Percentiles rank a stretch among this genome's conserved stretches.
Conservation (phyloP, 2,797 vertebrate species). For the Eupleurogrammus muticus region DNA sequence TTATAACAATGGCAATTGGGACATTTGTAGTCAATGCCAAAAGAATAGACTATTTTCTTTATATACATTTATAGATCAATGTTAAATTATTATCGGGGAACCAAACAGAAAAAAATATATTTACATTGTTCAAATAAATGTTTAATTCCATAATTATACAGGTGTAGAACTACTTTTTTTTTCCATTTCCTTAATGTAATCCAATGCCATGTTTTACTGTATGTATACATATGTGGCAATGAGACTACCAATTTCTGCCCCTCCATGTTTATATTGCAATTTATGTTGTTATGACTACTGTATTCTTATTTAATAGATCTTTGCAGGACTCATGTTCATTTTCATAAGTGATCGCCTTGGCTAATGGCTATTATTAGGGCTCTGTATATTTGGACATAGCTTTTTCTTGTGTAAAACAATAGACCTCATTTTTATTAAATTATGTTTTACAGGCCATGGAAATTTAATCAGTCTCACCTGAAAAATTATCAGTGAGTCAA, state of each 20-base stretch:
- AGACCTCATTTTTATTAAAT: slow-evolving; percentile 32
- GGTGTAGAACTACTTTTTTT: background rate
- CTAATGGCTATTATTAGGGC: background rate
- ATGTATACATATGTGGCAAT: background rate
- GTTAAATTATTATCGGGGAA: fast-evolving
- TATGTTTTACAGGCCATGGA: slow-evolving; percentile 17
- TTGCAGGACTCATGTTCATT: background rate
- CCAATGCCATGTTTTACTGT: background rate
- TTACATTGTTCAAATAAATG: background rate
- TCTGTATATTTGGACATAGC: slow-evolving; percentile 19
- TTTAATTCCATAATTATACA: background rate
- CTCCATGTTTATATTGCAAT: background rate
- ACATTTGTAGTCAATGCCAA: background rate
- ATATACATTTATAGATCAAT: background rate
- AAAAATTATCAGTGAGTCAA: slow-evolving; percentile 69
- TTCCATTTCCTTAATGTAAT: background rate
- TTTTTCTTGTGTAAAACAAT: slow-evolving; percentile 38
- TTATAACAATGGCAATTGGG: background rate
- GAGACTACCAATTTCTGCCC: background rate
- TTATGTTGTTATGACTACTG: no score
- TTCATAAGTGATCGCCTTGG: background rate
- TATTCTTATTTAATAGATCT: background rate
- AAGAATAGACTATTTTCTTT: background rate
- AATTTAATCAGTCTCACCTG: slow-evolving; percentile 66
- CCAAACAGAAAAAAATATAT: background rate